Evolutionary conservation across 2,888 invertebrate genomes (phyloP).

Genomic region (Petrolisthes cinctipes): DNA sequence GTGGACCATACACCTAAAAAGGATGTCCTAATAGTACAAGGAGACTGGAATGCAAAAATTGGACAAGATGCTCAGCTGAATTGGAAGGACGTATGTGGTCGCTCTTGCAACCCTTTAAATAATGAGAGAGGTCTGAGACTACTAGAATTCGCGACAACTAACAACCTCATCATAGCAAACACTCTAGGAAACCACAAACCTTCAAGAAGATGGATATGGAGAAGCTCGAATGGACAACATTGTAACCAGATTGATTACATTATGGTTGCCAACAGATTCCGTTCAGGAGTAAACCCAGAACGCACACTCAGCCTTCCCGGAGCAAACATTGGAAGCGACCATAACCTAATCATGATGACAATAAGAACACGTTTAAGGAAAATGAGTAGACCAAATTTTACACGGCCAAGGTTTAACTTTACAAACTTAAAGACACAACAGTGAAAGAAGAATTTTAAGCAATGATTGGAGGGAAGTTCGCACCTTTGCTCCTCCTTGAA

Average conservation of each 20-base stretch:
- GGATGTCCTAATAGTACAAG: background rate
- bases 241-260: background rate
- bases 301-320: background rate
- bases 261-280: background rate
- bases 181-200: constrained; percentile 9
- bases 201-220: constrained; percentile 7
- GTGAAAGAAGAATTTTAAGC: constrained; percentile 7
- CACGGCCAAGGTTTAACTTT: background rate
- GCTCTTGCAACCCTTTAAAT: background rate
- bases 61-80: background rate
- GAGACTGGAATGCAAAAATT: constrained; percentile 17
- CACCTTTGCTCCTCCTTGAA: background rate
- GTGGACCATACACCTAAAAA: background rate
- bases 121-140: constrained; percentile 6
- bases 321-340: constrained; percentile 11
- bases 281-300: background rate
- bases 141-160: background rate
- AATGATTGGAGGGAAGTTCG: background rate
- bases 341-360: background rate
- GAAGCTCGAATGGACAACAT: background rate
- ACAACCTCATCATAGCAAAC: constrained; percentile 5
- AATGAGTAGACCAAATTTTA: background rate
- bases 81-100: background rate
- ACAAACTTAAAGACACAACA: background rate
- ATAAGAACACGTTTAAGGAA: background rate